These are phyloP conservation scores for Papilio aristodemus DNA, from an alignment of 1,140 invertebrate genomes.

Conservation along the genomic window DNA sequence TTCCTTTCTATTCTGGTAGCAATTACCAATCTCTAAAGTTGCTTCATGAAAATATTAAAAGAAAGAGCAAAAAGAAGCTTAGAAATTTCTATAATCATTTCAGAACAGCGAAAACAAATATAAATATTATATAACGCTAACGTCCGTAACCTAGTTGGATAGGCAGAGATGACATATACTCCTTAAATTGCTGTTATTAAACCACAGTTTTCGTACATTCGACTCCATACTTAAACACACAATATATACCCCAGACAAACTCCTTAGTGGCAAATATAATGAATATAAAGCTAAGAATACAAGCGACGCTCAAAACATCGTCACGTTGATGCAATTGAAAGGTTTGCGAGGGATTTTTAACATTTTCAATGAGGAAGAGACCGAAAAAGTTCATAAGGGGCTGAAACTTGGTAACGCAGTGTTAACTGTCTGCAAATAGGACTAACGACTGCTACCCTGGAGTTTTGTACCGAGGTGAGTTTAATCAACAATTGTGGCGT, in stretches of 20 bases:
- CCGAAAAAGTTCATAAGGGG: constrained; percentile 58
- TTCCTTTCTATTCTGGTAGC: too few species aligned
- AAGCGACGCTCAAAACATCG: constrained; percentile 7
- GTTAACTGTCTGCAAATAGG: constrained; percentile 61
- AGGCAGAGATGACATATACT: too few species aligned
- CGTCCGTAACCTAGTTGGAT: too few species aligned
- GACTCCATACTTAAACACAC: too few species aligned
- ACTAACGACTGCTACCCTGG: constrained; percentile 56
- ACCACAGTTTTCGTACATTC: too few species aligned
- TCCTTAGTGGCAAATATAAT: neutral
- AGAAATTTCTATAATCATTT: too few species aligned
- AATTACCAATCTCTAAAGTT: too few species aligned
- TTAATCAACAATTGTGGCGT: neutral
- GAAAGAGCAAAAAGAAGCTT: too few species aligned
- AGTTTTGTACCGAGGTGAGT: constrained; percentile 41
- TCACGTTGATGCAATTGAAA: constrained; percentile 20
- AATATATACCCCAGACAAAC: constrained; percentile 4
- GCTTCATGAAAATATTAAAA: too few species aligned
- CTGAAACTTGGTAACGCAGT: constrained; percentile 49
- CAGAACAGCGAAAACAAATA: too few species aligned
- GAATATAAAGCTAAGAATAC: constrained; percentile 1
- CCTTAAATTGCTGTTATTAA: too few species aligned
- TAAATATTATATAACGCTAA: too few species aligned
- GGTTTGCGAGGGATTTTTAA: neutral
- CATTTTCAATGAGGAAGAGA: constrained; percentile 49